phyloP scores from a whole-genome alignment of 2,797 vertebrate species.

The Lagocephalus sceleratus region DNA sequence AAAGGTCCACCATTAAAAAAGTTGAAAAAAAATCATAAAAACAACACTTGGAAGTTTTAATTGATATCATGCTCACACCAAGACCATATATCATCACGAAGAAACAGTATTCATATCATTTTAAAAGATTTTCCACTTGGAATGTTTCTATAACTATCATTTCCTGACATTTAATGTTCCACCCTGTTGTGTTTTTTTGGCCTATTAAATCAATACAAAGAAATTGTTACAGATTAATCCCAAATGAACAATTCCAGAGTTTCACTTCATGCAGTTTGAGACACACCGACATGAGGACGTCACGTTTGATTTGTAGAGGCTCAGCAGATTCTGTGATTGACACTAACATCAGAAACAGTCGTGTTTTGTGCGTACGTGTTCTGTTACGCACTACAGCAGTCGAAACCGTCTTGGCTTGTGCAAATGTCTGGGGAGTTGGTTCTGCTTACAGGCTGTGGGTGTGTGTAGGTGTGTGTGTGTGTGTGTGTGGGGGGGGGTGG shows the following conservation, averaged over 20 bases:
- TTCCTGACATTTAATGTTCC: not conserved
- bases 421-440: conserved; percentile 17
- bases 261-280: conserved; percentile 30
- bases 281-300: conserved; percentile 19
- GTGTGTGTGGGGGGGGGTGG: no score
- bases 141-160: not conserved
- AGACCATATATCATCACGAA: not conserved
- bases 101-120: not conserved
- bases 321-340: conserved; percentile 18
- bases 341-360: conserved; percentile 6
- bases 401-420: conserved; percentile 23
- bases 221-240: conserved; percentile 4
- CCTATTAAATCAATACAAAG: not conserved
- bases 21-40: conserved; percentile 4
- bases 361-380: not conserved
- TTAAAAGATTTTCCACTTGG: no score
- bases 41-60: not conserved
- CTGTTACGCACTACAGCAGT: conserved; percentile 32
- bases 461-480: no score
- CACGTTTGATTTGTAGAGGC: conserved; percentile 20
- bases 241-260: not conserved
- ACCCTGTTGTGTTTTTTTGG: not conserved
- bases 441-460: conserved; percentile 13
- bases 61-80: conserved; percentile 14
- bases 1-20: conserved; percentile 28